These are phyloP conservation scores for Chinchilla lanigera DNA, from an alignment of 2,113 vertebrate species.

Conservation along the genomic window DNA sequence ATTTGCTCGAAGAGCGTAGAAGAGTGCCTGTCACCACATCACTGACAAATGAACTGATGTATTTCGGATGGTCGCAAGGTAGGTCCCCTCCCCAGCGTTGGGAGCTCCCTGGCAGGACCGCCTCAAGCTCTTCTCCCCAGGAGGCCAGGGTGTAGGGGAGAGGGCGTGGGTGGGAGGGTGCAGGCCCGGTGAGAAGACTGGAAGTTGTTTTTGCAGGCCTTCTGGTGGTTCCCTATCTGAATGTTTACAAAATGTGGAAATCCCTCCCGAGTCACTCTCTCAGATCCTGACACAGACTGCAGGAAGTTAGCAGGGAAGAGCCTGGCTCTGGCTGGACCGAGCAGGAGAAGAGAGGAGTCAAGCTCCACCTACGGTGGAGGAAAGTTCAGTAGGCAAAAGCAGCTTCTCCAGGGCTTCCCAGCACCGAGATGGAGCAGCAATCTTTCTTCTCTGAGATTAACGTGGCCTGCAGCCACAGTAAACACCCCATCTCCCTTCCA, in stretches of 20 bases:
- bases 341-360: background rate
- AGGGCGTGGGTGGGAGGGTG: fast-evolving
- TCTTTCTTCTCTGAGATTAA: slow-evolving; percentile 86
- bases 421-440: slow-evolving; percentile 82
- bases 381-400: slow-evolving; percentile 61
- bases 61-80: background rate
- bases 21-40: background rate
- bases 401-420: slow-evolving; percentile 68
- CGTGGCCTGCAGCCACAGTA: slow-evolving; percentile 86
- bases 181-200: background rate
- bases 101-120: background rate
- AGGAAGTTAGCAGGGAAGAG: background rate
- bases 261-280: background rate
- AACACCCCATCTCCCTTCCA: slow-evolving; percentile 88
- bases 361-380: slow-evolving; percentile 37
- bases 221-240: background rate
- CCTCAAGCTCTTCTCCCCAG: background rate
- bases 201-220: background rate
- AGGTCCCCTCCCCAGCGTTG: background rate
- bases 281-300: background rate
- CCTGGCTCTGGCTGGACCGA: background rate
- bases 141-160: background rate
- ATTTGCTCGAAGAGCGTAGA: slow-evolving; percentile 12
- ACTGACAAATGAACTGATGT: background rate
- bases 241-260: background rate